Evolutionary conservation across 2,888 invertebrate genomes (phyloP), one percentile per base, ranked within the genome.

Genomic region (Ennomos fuscantarius): DNA sequence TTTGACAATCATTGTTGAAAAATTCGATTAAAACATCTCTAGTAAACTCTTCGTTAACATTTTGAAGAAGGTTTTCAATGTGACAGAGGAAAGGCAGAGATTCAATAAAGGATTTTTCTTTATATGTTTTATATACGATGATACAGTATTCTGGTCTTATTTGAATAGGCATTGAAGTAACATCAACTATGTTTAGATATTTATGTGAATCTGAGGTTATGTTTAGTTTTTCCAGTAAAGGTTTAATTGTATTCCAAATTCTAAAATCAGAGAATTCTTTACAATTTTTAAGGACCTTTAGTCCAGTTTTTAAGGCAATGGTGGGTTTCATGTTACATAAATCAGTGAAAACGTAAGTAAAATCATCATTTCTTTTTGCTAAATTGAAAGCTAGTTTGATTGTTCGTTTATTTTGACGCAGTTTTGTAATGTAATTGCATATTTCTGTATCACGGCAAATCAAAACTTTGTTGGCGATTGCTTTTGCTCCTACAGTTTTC

Each of bases 241-340:
- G 65, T 56, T 80, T 79, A 9, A 82, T 59, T 8, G 70, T 63
- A 13, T 70, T 55, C 86, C 86, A 87, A n/a, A 85, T 55, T 34
- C 54, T 41, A 10, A 13, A 37, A 47, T 81, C 70, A 1, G 73
- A 60, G 0, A 33, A 33, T 15, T 67, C 59, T 1, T 69, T 65
- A 1, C 33, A 50, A 0, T 62, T 54, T 1, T 65, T 58, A 35
- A 76, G 69, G 40, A 79, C 69, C 2, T 66, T 47, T 1, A 82
- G 49, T 0, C 78, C 79, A 2, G 69, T 60, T 56, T 73, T 78
- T 0, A 87, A 24, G 1, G 78, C 78, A 3, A 68, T 69, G 1
- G 62, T 62, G 0, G 86, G 84, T 31, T 73, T 70, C 15, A 68
- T 45, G 3, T 57, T 61, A 8, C 63, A 75, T n/a, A 81, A 69